Base-by-base conservation (phyloP, 23 tunicate species). In the Phallusia fumigata region DNA sequence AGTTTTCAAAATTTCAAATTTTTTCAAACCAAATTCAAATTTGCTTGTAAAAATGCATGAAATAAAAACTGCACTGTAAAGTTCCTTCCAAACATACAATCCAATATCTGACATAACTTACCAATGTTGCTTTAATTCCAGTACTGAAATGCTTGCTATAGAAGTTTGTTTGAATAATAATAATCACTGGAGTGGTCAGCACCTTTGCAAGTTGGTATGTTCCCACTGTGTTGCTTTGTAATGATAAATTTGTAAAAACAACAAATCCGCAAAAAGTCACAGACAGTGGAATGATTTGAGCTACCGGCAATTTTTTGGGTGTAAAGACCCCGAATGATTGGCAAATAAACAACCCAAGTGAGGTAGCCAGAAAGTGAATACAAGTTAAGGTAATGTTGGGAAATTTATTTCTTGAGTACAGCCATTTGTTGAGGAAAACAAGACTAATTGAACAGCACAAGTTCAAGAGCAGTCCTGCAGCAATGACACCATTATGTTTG, bases 371-470 rank as follows among this genome's bases (percentile, higher is more conserved):
- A 73, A 95, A 95, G 65, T 95, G 95, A 33, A 95, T 86, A 81
- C 95, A 90, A 30, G 99, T 95, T 19, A 95, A 79, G 31, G 99
- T 90, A 5, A 95, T 80, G 53, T 90, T 90, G 1, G 99, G 99
- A 75, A 95, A 95, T 31, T 87, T 84, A 18, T 79, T 79, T 34
- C 31, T 82, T 11, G 95, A 78, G 72, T 90, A 95, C 15, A 95
- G 81, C 99, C 99, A 95, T 88, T 96, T 96, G 85, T 96, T 96
- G 21, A 96, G 80, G 21, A 96, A 91, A 30, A 96, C 99, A 65
- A 96, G 92, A 47, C 91, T 85, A 10, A 91, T 73, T 10, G 99
- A 96, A 45, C 96, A 96, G 49, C 72, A 74, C 30, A 96, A 79
- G 74, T 96, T 96, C 24, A 96, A 84, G 0, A 80, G 21, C 32